These are phyloP conservation scores for Microctonus hyperodae DNA, from an alignment of 2,888 invertebrate species.

Conservation along the genomic window DNA sequence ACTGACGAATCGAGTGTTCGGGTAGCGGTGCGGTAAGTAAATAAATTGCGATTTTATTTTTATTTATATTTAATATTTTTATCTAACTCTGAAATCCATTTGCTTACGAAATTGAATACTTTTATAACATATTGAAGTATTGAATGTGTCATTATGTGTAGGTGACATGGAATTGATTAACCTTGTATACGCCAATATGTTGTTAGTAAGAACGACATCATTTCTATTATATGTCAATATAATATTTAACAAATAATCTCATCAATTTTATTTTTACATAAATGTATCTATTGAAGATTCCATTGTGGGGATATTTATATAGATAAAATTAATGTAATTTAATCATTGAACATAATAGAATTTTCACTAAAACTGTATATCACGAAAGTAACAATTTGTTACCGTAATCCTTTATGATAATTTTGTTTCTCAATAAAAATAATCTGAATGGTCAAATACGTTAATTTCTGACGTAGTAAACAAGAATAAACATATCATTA, in stretches of 20 bases:
- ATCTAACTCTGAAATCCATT: neutral
- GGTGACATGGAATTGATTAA: neutral
- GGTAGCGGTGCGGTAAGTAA: slow-evolving; percentile 60
- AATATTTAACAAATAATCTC: too few species aligned
- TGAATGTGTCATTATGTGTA: too few species aligned
- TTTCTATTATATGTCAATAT: too few species aligned
- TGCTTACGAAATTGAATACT: neutral
- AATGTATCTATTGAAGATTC: too few species aligned
- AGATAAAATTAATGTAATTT: neutral
- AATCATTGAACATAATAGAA: neutral
- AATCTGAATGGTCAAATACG: too few species aligned
- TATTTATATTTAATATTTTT: neutral
- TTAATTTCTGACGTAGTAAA: neutral
- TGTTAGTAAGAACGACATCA: too few species aligned
- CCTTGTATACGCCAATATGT: neutral
- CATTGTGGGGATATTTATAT: neutral
- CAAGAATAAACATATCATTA: too few species aligned
- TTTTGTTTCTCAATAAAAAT: neutral
- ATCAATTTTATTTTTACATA: too few species aligned
- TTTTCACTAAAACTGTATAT: neutral
- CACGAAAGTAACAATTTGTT: neutral
- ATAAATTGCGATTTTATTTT: slow-evolving; percentile 7
- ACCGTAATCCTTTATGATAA: neutral
- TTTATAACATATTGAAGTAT: too few species aligned
- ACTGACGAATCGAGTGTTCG: slow-evolving; percentile 62